A percentile compares a stretch with the other conserved stretches of the same genome.
phyloP scores from a whole-genome alignment of 2,888 invertebrate genomes.

The Tachina grossa region DNA sequence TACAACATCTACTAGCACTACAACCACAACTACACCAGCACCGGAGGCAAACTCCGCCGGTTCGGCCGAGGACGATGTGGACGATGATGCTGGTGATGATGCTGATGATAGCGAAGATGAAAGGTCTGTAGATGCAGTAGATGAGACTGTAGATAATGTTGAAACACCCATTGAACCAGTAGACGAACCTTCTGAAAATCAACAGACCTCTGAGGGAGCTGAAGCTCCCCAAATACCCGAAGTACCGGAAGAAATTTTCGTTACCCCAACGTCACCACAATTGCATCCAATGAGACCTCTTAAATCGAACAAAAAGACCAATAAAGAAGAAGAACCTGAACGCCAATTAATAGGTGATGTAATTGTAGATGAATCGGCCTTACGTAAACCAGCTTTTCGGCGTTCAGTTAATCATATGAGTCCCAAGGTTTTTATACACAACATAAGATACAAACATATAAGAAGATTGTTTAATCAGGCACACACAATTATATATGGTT shows the following conservation, averaged over 20 bases:
- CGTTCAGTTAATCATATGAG: constrained; percentile 74
- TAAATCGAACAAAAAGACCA: constrained; percentile 60
- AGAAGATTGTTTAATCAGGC: constrained; percentile 20
- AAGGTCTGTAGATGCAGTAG: constrained; percentile 37
- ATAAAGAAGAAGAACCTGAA: constrained; percentile 67
- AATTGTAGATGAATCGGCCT: constrained; percentile 77
- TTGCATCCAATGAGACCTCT: constrained; percentile 56
- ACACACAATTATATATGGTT: constrained; percentile 43
- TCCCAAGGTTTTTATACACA: constrained; percentile 80
- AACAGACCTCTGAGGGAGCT: constrained; percentile 18
- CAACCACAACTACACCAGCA: constrained; percentile 69
- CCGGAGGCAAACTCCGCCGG: constrained; percentile 76
- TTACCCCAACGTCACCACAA: constrained; percentile 61
- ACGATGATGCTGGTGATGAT: constrained; percentile 13
- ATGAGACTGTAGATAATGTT: constrained; percentile 33
- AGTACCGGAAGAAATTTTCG: constrained; percentile 23
- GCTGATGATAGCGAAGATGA: constrained; percentile 36
- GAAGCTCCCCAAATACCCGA: constrained; percentile 41
- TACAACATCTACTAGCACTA: constrained; percentile 74
- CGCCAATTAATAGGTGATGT: constrained; percentile 75
- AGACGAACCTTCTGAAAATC: constrained; percentile 41
- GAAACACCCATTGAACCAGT: constrained; percentile 22
- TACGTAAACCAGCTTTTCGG: constrained; percentile 75
- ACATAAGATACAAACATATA: constrained; percentile 40
- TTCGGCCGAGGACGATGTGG: constrained; percentile 72